phyloP scores from a whole-genome alignment of 1,140 invertebrate genomes.

The Drusus annulatus region DNA sequence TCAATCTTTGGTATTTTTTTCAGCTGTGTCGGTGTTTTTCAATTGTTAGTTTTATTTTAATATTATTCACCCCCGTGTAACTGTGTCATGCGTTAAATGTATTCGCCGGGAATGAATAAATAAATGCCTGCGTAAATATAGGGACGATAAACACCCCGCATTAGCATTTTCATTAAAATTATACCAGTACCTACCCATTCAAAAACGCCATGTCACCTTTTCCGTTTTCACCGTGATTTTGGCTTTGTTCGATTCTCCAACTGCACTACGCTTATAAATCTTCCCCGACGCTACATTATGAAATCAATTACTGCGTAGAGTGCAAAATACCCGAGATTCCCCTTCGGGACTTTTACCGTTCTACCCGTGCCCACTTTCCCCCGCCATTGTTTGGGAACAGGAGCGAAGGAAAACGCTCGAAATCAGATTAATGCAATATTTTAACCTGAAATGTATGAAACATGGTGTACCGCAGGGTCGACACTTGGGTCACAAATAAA shows the following conservation, averaged over 20 bases:
- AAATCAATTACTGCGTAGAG: conserved; percentile 33
- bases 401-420: neutral
- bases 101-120: too few relatives aligned
- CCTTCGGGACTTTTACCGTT: conserved; percentile 2
- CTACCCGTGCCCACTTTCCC: neutral
- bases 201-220: neutral
- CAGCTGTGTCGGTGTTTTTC: too few relatives aligned
- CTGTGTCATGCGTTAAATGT: too few relatives aligned
- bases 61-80: too few relatives aligned
- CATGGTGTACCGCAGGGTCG: neutral
- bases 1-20: too few relatives aligned
- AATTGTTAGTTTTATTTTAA: too few relatives aligned
- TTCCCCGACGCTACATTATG: conserved; percentile 24
- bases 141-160: too few relatives aligned
- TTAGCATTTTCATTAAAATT: neutral
- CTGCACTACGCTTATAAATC: conserved; percentile 23
- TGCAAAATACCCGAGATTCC: conserved; percentile 2
- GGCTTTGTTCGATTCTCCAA: conserved; percentile 5
- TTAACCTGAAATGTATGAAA: conserved; percentile 1
- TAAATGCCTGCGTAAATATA: too few relatives aligned
- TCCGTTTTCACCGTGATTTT: neutral
- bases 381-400: neutral
- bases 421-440: conserved; percentile 22
- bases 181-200: neutral
- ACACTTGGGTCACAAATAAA: neutral